These are phyloP conservation scores for Onychostoma macrolepis DNA, from an alignment of 2,113 vertebrate species.

Conservation along the genomic window DNA sequence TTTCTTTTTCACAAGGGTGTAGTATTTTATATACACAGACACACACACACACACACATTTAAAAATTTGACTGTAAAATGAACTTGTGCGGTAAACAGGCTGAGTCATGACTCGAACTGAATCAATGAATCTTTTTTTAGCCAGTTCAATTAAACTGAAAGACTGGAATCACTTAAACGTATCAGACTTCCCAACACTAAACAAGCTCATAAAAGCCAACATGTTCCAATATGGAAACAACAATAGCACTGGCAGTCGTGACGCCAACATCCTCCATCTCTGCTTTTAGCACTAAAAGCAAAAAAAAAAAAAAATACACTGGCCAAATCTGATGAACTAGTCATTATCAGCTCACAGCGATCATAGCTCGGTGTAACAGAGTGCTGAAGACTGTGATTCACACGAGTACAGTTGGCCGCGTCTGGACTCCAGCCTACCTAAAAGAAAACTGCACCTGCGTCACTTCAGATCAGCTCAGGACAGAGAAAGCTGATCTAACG, in stretches of 20 bases:
- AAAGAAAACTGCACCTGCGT: constrained; percentile 15
- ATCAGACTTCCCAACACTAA: not conserved
- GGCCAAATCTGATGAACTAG: not conserved
- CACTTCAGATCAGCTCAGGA: constrained; percentile 29
- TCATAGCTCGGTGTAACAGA: not conserved
- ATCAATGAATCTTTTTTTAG: not conserved
- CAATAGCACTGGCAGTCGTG: not conserved
- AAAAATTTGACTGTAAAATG: not conserved
- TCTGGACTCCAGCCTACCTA: constrained; percentile 44
- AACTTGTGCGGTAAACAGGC: not conserved
- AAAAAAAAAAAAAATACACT: too few species aligned
- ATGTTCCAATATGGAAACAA: not conserved
- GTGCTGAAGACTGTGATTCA: not conserved
- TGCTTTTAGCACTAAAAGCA: not conserved
- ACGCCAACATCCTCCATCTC: not conserved
- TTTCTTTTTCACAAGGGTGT: not conserved
- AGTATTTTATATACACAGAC: too few species aligned
- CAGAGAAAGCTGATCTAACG: not conserved
- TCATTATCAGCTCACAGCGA: not conserved
- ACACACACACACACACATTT: not conserved
- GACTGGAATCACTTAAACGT: not conserved
- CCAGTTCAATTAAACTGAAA: not conserved
- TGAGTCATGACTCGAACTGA: not conserved
- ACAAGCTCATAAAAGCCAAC: not conserved
- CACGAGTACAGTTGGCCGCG: not conserved